Evolutionary conservation across 2,113 vertebrate species (phyloP), one percentile per base, ranked within the genome.

Genomic region (Odontesthes bonariensis): DNA sequence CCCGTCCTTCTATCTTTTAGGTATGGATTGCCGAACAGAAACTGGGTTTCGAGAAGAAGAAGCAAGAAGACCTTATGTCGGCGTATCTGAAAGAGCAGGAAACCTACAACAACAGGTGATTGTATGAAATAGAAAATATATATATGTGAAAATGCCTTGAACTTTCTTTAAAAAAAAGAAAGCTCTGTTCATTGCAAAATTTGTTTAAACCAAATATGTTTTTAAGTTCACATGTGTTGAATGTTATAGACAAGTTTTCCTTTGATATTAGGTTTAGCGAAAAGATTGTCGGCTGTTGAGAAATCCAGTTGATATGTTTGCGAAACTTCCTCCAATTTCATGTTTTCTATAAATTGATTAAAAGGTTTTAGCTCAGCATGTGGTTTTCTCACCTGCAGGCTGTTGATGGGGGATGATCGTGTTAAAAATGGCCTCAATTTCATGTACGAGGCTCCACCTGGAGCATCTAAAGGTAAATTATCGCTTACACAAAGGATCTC

Each of bases 21-120:
- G 98, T 98, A 96, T 99, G 98, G 98, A 99, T 99, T 88, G 97
- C 97, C 17, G 98, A 99, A 81, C 98, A 99, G 92, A 99, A 99
- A 89, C 95, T 99, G 77, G 97, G 95, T 0, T 99, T 97, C 73
- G 98, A 99, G 44, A 99, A 98, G 92, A 97, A 94, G 87, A 98
- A 98, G 88, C 98, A 99, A 85, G 98, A 99, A 88, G 98, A 99
- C 49, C 92, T 99, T 69, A 98, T 99, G 97, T 95, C 97, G 79
- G 97, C 98, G 0, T 99, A 99, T 66, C 81, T 98, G 83, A 99
- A 99, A 89, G 98, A 99, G 79, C 98, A 99, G 89, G 98, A 99
- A 10, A 96, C 94, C 0, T 99, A 99, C 89, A 96, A 99, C 92
- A 99, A 99, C 86, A 97, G 98, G 98, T 98, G 49, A 38, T 38